Base-by-base conservation (phyloP, 2,113 vertebrate species). In the Paracanthobrama guichenoti region DNA sequence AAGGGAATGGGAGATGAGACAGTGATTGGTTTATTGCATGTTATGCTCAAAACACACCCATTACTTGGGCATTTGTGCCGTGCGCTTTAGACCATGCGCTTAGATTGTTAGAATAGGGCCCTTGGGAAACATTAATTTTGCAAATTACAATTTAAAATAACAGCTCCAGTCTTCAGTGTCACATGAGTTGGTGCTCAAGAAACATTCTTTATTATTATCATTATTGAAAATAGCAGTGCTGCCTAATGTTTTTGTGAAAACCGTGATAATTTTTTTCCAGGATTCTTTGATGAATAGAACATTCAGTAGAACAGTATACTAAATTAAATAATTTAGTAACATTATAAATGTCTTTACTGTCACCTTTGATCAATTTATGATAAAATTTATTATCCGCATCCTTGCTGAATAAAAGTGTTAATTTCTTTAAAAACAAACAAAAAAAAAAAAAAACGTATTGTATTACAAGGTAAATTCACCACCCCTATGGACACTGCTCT, bases 401-500 rank as follows among this genome's bases (percentile, higher is more conserved):
- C 62, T 64, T 64, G 62, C 6, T 64, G 13, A 64, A 64, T 28
- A 28, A 64, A 64, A 26, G 1, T 64, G 6, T 64, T 14, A 6
- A 14, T 64, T 14, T 4, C 28, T n/a, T n/a, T n/a, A n/a, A n/a
- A n/a, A n/a, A n/a, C n/a, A n/a, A n/a, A n/a, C n/a, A n/a, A n/a
- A n/a, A n/a, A n/a, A n/a, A n/a, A n/a, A n/a, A n/a, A n/a, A n/a
- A n/a, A n/a, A n/a, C n/a, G n/a, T n/a, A n/a, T n/a, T n/a, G 3
- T 48, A 14, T 48, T 50, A 14, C 48, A 50, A 50, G 4, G 48
- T 50, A 50, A 50, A 50, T 50, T 50, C 48, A 14, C 13, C 13
- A 50, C 13, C 13, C 48, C 4, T 90, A 73, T 78, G 72, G 81
- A 78, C 86, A 50, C 8, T 83, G 62, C 57, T 85, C 76, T 87